Base-by-base conservation (phyloP, 2,113 vertebrate genomes). In the Salminus brasiliensis region DNA sequence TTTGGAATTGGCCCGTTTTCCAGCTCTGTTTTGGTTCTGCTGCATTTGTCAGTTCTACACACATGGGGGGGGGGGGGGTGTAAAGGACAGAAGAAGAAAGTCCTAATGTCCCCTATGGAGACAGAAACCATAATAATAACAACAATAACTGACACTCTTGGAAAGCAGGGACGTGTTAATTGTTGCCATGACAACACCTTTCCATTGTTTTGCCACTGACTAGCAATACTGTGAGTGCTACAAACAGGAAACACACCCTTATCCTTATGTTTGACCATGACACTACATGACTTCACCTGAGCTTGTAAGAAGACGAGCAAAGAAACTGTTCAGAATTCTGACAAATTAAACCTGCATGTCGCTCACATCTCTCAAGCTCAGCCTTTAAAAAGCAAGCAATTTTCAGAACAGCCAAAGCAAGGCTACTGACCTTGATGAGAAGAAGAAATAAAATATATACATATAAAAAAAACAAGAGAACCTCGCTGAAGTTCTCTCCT, bases 151-250 rank as follows among this genome's bases (percentile, higher is more conserved):
- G 15, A 67, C 10, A 13, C 21, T 23, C 43, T 25, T n/a, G 18
- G 53, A 67, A 52, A 53, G n/a, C 7, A 25, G 57, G 12, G 49
- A 55, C 23, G 8, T 68, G 25, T 57, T 77, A 57, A 67, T 5
- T 30, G 25, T 57, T 68, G 34, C 49, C 43, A 41, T 74, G 30
- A 74, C 72, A 63, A 66, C 62, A 36, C 1, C n/a, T 23, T 21
- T 6, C 30, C 60, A 30, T 63, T 32, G 39, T n/a, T 39, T 21
- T 39, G n/a, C 32, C 32, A 23, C 62, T 36, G 10, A 0, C 32
- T 66, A 11, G 34, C 32, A 66, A 39, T 12, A 63, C 1, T 21
- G 60, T 63, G 15, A 2, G 59, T 21, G 59, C 7, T 18, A 36
- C 16, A 23, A 34, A 39, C 8, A 39, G 36, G n/a, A 66, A 66